phyloP scores from a whole-genome alignment of 2,888 invertebrate genomes.

The Sinhomidia bicolor region DNA sequence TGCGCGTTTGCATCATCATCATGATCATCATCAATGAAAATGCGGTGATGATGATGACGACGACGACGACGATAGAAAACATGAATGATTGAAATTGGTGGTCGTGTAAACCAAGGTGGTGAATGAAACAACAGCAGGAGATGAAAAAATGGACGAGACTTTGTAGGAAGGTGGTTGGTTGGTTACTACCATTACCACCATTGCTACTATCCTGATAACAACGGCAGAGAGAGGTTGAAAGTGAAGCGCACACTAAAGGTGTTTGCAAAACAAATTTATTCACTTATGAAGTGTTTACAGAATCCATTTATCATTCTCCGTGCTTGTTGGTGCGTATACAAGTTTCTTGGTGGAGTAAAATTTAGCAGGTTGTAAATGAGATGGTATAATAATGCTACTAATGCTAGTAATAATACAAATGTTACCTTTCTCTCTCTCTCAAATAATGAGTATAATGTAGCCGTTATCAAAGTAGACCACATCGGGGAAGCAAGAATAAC shows the following conservation, averaged over 20 bases:
- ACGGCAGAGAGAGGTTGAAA: not conserved
- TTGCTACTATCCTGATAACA: no score
- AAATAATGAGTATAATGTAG: no score
- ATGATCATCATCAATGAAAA: not conserved
- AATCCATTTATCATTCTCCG: not conserved
- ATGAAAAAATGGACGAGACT: not conserved
- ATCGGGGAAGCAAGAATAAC: not conserved
- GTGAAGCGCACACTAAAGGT: not conserved
- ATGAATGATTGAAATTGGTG: slow-evolving; percentile 21
- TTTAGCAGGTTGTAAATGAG: not conserved
- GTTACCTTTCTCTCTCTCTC: no score
- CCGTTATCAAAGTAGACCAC: not conserved
- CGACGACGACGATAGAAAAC: not conserved
- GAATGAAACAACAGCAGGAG: not conserved
- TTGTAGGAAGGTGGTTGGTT: not conserved
- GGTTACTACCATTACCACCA: no score
- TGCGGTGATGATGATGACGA: not conserved
- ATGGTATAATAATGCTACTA: not conserved
- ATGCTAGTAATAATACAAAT: not conserved
- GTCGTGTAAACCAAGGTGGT: not conserved
- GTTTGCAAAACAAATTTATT: slow-evolving; percentile 37
- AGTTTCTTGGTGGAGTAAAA: no score
- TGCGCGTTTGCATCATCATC: not conserved
- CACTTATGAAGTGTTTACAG: slow-evolving; percentile 6
- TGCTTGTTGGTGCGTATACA: no score